These are phyloP conservation scores for Todiramphus saurophagus DNA, from an alignment of 2,113 vertebrate species.

Conservation along the genomic window DNA sequence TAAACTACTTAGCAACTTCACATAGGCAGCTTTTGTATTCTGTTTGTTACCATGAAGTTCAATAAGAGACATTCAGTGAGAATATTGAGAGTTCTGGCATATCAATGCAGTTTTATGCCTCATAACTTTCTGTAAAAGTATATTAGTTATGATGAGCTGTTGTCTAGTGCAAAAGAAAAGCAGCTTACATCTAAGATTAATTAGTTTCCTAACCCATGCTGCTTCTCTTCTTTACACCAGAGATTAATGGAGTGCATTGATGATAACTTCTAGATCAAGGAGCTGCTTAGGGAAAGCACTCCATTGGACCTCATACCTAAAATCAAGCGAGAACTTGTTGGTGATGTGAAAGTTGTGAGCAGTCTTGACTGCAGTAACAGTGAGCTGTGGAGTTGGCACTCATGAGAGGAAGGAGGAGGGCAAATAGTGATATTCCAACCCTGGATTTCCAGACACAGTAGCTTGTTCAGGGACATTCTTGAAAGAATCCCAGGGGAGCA, in stretches of 20 bases:
- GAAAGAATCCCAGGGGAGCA: background rate
- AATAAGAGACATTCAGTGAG: background rate
- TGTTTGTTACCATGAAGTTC: background rate
- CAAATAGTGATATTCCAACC: background rate
- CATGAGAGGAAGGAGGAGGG: background rate
- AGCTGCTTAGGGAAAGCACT: background rate
- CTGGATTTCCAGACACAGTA: background rate
- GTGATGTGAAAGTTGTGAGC: background rate
- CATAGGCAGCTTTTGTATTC: background rate
- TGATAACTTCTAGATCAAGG: background rate
- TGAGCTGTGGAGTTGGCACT: background rate
- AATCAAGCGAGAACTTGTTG: background rate
- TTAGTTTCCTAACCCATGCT: background rate
- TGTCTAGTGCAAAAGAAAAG: background rate
- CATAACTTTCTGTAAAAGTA: background rate
- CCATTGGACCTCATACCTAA: background rate
- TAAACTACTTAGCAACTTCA: background rate
- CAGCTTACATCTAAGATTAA: background rate
- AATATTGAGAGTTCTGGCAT: background rate
- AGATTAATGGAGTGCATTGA: background rate
- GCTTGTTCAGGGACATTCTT: background rate
- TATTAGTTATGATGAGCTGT: background rate
- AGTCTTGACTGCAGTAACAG: background rate
- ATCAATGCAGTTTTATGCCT: background rate
- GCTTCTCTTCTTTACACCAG: background rate